These are phyloP conservation scores for Sphaerophoria taeniata DNA, from an alignment of 2,888 invertebrate species.

Conservation along the genomic window DNA sequence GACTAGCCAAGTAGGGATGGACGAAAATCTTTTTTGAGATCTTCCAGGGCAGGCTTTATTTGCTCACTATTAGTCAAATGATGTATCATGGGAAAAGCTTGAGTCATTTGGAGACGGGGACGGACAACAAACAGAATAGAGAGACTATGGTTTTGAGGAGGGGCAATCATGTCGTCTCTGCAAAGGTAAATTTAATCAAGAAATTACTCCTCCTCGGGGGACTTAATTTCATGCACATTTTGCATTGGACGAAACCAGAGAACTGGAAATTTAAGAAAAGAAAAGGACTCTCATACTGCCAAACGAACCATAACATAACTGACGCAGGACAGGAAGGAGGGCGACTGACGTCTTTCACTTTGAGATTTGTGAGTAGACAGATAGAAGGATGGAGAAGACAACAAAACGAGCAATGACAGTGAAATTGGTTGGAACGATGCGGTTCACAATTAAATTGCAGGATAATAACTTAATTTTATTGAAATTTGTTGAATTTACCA, in stretches of 20 bases:
- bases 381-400: conserved; percentile 31
- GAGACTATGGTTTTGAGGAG: background rate
- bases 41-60: conserved; percentile 43
- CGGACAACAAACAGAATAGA: conserved; percentile 40
- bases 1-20: background rate
- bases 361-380: background rate
- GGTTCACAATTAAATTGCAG: conserved; percentile 65
- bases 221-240: conserved; percentile 68
- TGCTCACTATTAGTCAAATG: conserved; percentile 67
- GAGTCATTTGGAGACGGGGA: conserved; percentile 17
- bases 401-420: conserved; percentile 67
- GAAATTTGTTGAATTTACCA: conserved; percentile 5
- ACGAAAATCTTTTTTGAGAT: conserved; percentile 25
- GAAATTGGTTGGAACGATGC: conserved; percentile 70
- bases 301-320: conserved; percentile 13
- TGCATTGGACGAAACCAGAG: conserved; percentile 25
- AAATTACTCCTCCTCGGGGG: conserved; percentile 71
- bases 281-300: conserved; percentile 50
- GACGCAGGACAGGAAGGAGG: background rate
- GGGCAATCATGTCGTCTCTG: conserved; percentile 61
- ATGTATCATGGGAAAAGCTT: conserved; percentile 23
- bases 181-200: conserved; percentile 72
- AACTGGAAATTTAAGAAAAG: conserved; percentile 42
- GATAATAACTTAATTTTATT: conserved; percentile 61
- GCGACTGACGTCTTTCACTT: background rate